Evolutionary conservation across 2,113 vertebrate genomes (phyloP), one percentile per base, ranked within the genome.

Genomic region (Megaceryle torquata): DNA sequence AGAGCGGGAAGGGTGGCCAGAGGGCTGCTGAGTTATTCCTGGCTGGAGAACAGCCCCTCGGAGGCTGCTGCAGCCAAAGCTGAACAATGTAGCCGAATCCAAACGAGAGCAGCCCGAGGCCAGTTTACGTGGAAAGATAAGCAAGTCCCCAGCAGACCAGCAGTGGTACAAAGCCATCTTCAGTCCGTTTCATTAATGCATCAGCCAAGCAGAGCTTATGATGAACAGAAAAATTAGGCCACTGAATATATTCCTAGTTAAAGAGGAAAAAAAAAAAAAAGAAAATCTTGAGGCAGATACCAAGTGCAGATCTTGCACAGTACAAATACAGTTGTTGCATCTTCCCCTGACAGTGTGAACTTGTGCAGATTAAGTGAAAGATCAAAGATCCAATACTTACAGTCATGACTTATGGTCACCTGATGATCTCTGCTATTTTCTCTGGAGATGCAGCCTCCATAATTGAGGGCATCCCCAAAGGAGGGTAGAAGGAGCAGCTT

Each of bases 211-310:
- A 48, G 56, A 83, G 43, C 29, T 80, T 78, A 53, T 6, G 39
- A 78, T 56, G 71, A 83, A 13, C 28, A 50, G 57, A 53, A 77
- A 56, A 91, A 83, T 10, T 37, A 64, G 64, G 76, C 60, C 72
- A 59, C 68, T 44, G 56, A 68, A 43, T 16, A 44, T 35, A 68
- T 53, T 75, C 60, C 37, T 35, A 15, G 31, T 43, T 44, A 33
- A 53, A 48, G 5, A 1, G 5, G 33, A 4, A 4, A 11, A 5
- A 5, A 2, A 5, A 1, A 1, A 21, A 7, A n/a, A 24, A 12
- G 31, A 46, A 63, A 84, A 64, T 46, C n/a, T 74, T 35, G 60
- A 74, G 53, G 41, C n/a, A 21, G 19, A 15, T 21, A 14, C 39
- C 21, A 44, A 25, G 51, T 70, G 16, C 15, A 43, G 3, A 35